These are phyloP conservation scores for Eulacestoma nigropectus DNA, from an alignment of 2,113 vertebrate species.

Conservation along the genomic window DNA sequence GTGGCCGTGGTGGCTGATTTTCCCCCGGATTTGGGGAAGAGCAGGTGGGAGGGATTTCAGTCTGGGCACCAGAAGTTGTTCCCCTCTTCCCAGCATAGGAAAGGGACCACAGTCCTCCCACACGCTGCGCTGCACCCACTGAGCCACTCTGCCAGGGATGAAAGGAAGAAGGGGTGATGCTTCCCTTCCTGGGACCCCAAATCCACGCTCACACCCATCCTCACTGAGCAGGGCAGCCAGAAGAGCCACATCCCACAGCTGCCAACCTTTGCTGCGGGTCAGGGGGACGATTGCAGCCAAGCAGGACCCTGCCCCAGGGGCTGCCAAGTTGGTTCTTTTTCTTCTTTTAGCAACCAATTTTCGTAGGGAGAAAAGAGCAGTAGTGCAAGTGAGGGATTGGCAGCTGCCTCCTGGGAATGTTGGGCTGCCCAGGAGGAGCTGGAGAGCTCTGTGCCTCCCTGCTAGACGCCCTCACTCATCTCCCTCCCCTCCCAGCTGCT, in stretches of 20 bases:
- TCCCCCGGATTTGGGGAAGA: not conserved
- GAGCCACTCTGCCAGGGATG: not conserved
- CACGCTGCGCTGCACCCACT: fast-evolving
- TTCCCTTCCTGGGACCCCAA: not conserved
- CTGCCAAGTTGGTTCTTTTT: not conserved
- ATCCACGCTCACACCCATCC: not conserved
- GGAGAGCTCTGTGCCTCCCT: not conserved
- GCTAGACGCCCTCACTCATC: not conserved
- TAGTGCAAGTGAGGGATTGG: not conserved
- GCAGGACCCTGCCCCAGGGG: not conserved
- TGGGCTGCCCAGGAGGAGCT: not conserved
- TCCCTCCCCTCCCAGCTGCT: not conserved
- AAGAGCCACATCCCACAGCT: not conserved
- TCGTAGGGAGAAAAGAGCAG: not conserved
- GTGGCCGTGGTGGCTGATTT: fast-evolving
- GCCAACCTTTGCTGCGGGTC: not conserved
- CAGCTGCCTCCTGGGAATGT: not conserved
- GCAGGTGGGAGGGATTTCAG: not conserved
- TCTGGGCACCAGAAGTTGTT: not conserved
- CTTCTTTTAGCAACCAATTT: not conserved
- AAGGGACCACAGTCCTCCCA: not conserved
- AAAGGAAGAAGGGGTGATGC: not conserved
- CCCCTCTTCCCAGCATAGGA: not conserved
- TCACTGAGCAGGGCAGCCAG: not conserved
- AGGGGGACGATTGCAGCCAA: fast-evolving